Evolutionary conservation across 2,797 vertebrate genomes (phyloP).

Genomic region (Brachymystax lenok): DNA sequence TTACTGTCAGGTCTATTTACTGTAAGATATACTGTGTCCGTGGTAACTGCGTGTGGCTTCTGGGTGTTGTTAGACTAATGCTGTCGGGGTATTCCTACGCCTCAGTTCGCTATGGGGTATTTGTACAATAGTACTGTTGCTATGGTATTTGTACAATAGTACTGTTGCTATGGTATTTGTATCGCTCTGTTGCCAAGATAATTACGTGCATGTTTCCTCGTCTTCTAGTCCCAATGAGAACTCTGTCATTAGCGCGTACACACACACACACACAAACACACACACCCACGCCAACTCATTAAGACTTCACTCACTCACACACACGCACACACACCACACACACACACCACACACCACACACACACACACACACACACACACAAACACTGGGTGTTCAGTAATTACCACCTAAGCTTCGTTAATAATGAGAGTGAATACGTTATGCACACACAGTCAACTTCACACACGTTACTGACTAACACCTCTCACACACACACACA

Average conservation of each 20-base stretch:
- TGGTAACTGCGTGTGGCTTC: not conserved
- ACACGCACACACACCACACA: not conserved
- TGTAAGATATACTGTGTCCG: not conserved
- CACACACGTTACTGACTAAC: not conserved
- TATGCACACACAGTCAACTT: not conserved
- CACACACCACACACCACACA: not conserved
- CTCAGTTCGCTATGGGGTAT: not conserved
- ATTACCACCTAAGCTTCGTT: not conserved
- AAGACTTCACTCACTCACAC: not conserved
- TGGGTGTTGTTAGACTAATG: not conserved
- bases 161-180: conserved; percentile 4
- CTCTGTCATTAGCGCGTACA: not conserved
- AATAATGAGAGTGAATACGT: not conserved
- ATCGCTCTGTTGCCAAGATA: not conserved
- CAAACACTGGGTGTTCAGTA: not conserved
- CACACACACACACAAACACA: not conserved
- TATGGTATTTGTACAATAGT: conserved; percentile 1
- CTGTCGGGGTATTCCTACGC: not conserved
- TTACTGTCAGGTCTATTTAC: not conserved
- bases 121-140: not conserved
- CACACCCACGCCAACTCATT: not conserved
- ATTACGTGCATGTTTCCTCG: not conserved
- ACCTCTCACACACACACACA: not conserved
- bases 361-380: not conserved
- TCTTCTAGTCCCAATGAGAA: not conserved